Evolutionary conservation across 2,888 invertebrate genomes (phyloP).

Genomic region (Amphipoea oculea): DNA sequence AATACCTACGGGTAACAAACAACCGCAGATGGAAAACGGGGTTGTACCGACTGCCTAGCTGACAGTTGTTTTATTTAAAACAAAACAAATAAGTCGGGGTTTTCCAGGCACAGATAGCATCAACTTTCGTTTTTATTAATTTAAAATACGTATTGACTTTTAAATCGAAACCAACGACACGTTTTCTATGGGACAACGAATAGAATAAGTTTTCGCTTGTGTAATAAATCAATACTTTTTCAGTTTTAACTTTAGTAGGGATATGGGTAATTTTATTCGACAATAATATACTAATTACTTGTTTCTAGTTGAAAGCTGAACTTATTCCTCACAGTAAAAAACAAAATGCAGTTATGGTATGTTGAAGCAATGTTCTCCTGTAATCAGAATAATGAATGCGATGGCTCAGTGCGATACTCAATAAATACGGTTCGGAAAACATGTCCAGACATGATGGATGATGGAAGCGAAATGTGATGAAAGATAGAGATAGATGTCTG

Average conservation of each 20-base stretch:
- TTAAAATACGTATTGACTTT: conserved; percentile 20
- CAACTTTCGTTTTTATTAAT: conserved; percentile 19
- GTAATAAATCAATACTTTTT: background rate
- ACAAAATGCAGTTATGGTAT: conserved; percentile 30
- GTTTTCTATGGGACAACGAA: background rate
- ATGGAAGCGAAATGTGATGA: conserved; percentile 83
- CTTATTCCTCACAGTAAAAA: background rate
- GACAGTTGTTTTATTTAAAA: conserved; percentile 54
- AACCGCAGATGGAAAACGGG: conserved; percentile 62
- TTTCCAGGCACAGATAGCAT: conserved; percentile 24
- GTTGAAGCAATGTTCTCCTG: conserved; percentile 53
- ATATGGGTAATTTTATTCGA: background rate
- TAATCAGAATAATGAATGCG: conserved; percentile 86
- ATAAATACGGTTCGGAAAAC: conserved; percentile 87
- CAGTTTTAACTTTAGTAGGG: background rate
- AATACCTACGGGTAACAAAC: conserved; percentile 65
- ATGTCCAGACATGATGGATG: conserved; percentile 89
- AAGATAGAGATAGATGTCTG: conserved; percentile 82
- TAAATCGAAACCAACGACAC: conserved; percentile 13
- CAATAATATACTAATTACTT: background rate
- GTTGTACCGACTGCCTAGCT: conserved; percentile 42
- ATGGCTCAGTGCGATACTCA: conserved; percentile 85
- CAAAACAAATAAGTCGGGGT: conserved; percentile 37
- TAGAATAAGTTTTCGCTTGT: background rate
- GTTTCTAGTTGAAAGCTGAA: background rate